Base-by-base conservation (phyloP, 1,140 invertebrate species). In the Chlorops oryzae region DNA sequence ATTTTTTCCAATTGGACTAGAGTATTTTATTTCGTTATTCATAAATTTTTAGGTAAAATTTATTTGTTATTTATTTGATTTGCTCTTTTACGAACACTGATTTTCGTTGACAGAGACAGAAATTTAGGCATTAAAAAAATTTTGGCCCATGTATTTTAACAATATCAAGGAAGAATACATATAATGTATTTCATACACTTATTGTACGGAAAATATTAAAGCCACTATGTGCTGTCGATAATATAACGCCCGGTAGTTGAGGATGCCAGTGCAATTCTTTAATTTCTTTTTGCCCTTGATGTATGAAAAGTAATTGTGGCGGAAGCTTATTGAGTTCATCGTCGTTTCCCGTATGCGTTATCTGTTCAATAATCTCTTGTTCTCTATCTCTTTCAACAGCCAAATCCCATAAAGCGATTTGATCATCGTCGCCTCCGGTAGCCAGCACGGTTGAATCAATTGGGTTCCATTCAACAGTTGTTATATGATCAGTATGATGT, bases 231-330 rank as follows among this genome's bases (percentile, higher is more conserved):
- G 96, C 92, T 18, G 96, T 99, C 27, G 90, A 94, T n/a, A 99
- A 80, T 24, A 99, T 76, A 3, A 94, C 81, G 12, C 96, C 95
- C 10, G 95, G 86, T 55, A 97, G 79, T 72, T 99, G 96, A 21
- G 85, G 82, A 77, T 99, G 97, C 96, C 96, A 99, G 69, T 99
- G 97, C 13, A 98, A 73, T 78, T 99, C 97, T 75, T 99, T 99
- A 21, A 99, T 87, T 62, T 98, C 93, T 45, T 85, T 89, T 72
- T 99, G 96, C 43, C 97, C 97, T 80, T 96, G 91, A 76, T 99
- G 97, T 57, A 99, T 94, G 68, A 99, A 99, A 35, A 99, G 75
- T 4, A 99, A 72, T 73, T 99, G 96, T 1, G 94, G 89, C 28
- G 96, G 96, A 25, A 99, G 73, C 62, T 90, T 83, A 73, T 83